Percentiles rank a stretch among this genome's conserved stretches.
These are phyloP conservation scores for Actinernus sp. DNA, from an alignment of 92 coral and sea anemone species.

Conservation along the genomic window DNA sequence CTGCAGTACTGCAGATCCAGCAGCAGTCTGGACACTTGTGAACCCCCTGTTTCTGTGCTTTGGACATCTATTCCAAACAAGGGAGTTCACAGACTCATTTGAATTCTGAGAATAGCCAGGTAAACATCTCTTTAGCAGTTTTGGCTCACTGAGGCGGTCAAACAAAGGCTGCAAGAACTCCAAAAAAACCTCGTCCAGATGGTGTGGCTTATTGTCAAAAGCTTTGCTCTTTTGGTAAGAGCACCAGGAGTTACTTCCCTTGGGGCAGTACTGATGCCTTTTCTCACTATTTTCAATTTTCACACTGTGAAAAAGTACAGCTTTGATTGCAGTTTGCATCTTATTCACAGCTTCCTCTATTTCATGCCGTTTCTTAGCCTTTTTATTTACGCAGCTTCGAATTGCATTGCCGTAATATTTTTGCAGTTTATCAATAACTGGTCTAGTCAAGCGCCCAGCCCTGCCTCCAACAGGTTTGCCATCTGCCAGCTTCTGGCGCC, in stretches of 20 bases:
- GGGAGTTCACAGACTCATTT: constrained; percentile 58
- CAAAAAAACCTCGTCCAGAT: constrained; percentile 21
- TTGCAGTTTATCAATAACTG: constrained; percentile 36
- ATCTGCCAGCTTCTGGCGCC: constrained; percentile 18
- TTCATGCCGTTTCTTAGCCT: constrained; percentile 1
- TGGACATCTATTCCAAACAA: constrained; percentile 47
- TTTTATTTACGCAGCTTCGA: constrained; percentile 12
- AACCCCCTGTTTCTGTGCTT: constrained; percentile 51
- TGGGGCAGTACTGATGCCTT: constrained; percentile 30
- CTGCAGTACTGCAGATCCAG: constrained; percentile 38
- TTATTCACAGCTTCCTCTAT: too few species aligned
- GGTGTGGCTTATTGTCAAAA: constrained; percentile 41
- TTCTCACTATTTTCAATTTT: constrained; percentile 1
- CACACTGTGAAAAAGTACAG: constrained; percentile 28
- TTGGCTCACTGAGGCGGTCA: constrained; percentile 22
- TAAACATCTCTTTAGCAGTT: constrained; percentile 27
- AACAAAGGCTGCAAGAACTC: constrained; percentile 19
- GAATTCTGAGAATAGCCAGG: constrained; percentile 55
- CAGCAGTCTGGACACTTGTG: constrained; percentile 22
- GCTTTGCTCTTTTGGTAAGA: constrained; percentile 15
- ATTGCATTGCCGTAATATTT: constrained; percentile 37
- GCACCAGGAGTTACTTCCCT: constrained; percentile 35
- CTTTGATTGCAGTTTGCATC: constrained; percentile 42
- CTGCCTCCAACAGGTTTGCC: constrained; percentile 33
- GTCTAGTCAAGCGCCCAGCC: constrained; percentile 19